Percentiles rank a stretch among this genome's conserved stretches.
Evolutionary conservation across 2,888 invertebrate species (phyloP).

Genomic region (Scrobipalpa costella): DNA sequence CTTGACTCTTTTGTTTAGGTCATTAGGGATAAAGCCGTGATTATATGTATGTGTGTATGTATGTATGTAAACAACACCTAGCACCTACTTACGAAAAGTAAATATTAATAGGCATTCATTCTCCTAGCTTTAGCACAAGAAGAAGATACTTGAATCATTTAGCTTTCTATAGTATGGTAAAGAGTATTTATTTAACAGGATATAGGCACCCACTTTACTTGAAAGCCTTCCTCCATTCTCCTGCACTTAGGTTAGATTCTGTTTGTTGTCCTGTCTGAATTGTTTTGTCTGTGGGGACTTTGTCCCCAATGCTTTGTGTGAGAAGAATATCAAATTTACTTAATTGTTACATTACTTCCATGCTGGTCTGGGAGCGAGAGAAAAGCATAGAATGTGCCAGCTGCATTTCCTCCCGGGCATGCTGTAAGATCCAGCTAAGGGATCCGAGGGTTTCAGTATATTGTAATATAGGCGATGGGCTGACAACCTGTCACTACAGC

Average conservation of each 20-base stretch:
- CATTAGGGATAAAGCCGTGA: not conserved
- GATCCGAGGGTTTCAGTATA: too few species aligned
- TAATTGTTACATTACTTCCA: too few species aligned
- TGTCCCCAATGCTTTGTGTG: not conserved
- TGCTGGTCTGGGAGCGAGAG: too few species aligned
- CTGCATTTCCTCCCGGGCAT: too few species aligned
- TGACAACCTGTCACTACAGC: too few species aligned
- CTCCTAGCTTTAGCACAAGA: slow-evolving; percentile 15
- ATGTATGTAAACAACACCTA: not conserved
- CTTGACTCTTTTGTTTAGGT: too few species aligned
- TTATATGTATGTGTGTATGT: not conserved
- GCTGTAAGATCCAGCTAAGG: too few species aligned
- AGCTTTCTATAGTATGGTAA: slow-evolving; percentile 5
- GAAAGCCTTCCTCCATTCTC: slow-evolving; percentile 21
- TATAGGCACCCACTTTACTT: slow-evolving; percentile 21
- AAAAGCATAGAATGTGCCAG: too few species aligned
- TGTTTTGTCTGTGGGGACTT: slow-evolving; percentile 6
- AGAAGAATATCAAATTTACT: too few species aligned
- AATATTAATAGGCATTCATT: slow-evolving; percentile 7
- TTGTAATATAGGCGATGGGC: too few species aligned
- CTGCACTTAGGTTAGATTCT: slow-evolving; percentile 18
- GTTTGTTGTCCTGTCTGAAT: slow-evolving; percentile 17
- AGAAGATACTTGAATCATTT: slow-evolving; percentile 12
- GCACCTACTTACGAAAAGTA: not conserved
- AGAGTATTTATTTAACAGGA: slow-evolving; percentile 21